Base-by-base conservation (phyloP, 2,888 invertebrate genomes). In the Villa cingulata region DNA sequence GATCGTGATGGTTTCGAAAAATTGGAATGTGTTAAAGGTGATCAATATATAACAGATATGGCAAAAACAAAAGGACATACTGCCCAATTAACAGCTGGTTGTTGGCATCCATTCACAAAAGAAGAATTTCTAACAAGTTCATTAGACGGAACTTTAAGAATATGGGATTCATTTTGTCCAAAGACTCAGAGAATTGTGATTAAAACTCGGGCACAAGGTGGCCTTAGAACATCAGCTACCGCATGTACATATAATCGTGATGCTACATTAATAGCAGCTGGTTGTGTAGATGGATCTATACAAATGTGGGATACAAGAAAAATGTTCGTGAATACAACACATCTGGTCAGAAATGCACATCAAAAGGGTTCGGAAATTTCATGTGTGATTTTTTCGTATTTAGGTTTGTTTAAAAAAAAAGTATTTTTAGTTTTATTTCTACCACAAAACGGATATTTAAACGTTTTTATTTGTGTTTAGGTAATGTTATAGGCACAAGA, bases 241-340 rank as follows among this genome's bases (percentile, higher is more conserved):
- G 74, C 89, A 0, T 91, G 91, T 62, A 73, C 78, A 0, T 95
- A 83, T 62, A 89, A 83, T 42, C 72, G 84, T 48, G 91, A 94
- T 60, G 92, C 92, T 0, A 82, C 83, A 47, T 77, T 88, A 1
- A 84, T 97, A 5, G 88, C 88, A 0, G 88, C 89, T 48, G 97
- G 86, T 0, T 96, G 97, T 62, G 78, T 77, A 40, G 98, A 99
- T 68, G 98, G 98, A 0, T 91, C 90, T 0, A 78, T 96, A 46
- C 97, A 97, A 67, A 82, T 96, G 72, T 98, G 98, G 97, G 97
- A 98, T 62, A 85, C 90, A 44, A 77, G 94, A 27, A 89, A 85
- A 62, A 83, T 82, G 62, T 91, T 83, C 61, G 95, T 96, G 0
- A 92, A 91, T 59, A 89, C 92, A 0, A 77, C 86, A 0, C 74